Conservation (phyloP, 2,888 invertebrate genomes). For the Rugalucina vietnamica region DNA sequence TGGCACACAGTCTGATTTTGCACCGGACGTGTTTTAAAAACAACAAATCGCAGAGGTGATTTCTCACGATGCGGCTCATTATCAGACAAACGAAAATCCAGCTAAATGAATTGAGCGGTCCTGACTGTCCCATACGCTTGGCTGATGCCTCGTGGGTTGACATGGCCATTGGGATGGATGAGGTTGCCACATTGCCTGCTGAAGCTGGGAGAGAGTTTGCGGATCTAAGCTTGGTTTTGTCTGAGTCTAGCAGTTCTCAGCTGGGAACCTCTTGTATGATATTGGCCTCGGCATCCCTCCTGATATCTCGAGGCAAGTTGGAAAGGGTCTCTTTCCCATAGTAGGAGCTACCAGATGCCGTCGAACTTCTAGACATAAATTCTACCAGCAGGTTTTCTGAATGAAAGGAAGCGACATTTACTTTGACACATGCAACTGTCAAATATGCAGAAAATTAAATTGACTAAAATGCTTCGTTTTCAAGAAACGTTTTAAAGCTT, state of each 20-base stretch:
- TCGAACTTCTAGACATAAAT: conserved; percentile 27
- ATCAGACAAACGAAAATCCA: no score
- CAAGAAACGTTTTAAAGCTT: neutral
- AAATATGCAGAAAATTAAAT: neutral
- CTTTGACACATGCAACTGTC: neutral
- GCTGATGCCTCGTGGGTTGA: conserved; percentile 20
- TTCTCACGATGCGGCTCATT: no score
- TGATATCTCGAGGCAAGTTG: conserved; percentile 29
- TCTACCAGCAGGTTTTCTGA: conserved; percentile 27
- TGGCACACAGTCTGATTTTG: no score
- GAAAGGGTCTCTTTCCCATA: conserved; percentile 32
- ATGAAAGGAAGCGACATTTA: neutral
- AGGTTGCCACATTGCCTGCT: conserved; percentile 34
- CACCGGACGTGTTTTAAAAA: no score
- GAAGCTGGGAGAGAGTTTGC: conserved; percentile 15
- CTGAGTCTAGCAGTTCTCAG: conserved; percentile 21
- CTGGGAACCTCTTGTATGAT: conserved; percentile 34
- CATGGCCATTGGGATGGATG: conserved; percentile 21
- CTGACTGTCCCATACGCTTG: conserved; percentile 36
- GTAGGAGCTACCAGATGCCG: conserved; percentile 21
- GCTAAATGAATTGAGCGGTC: no score
- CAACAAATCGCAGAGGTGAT: no score
- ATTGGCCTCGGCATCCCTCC: conserved; percentile 27
- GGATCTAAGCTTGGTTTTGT: conserved; percentile 18
- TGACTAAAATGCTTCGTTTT: neutral